These are phyloP conservation scores for Myxocyprinus asiaticus DNA, from an alignment of 2,113 vertebrate genomes.

Conservation along the genomic window DNA sequence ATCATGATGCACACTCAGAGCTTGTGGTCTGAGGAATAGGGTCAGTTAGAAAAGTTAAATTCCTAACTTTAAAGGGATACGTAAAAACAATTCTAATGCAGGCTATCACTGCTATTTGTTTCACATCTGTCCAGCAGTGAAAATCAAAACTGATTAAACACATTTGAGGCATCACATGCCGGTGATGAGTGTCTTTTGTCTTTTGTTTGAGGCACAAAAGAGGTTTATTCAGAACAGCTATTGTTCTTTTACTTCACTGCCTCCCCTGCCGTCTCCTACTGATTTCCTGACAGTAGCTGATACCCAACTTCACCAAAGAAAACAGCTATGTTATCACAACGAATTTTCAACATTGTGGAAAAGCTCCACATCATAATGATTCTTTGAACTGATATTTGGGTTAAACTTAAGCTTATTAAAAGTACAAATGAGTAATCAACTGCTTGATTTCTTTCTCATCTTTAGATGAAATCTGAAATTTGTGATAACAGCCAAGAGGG, in stretches of 20 bases:
- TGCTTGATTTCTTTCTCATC: too few relatives aligned
- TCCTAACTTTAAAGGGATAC: too few relatives aligned
- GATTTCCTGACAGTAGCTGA: conserved; percentile 35
- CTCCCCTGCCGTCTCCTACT: conserved; percentile 33
- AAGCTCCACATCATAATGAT: conserved; percentile 10
- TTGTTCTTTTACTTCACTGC: conserved; percentile 48
- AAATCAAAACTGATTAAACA: conserved; percentile 22
- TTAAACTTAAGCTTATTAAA: not conserved
- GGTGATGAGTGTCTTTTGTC: conserved; percentile 55
- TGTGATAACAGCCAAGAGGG: too few relatives aligned
- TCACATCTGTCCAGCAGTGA: not conserved
- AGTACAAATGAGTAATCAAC: too few relatives aligned
- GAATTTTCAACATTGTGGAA: not conserved
- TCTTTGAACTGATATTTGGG: not conserved
- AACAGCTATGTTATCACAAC: not conserved
- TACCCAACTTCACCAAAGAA: conserved; percentile 30
- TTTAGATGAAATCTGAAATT: too few relatives aligned
- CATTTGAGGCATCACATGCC: conserved; percentile 55
- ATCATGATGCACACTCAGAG: conserved; percentile 15
- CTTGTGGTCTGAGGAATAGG: not conserved
- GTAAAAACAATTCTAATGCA: not conserved
- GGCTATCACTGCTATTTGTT: not conserved
- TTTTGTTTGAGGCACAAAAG: conserved; percentile 54
- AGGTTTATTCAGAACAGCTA: conserved; percentile 44
- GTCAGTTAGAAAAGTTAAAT: not conserved